Evolutionary conservation across 2,113 vertebrate species (phyloP), one percentile per base, ranked within the genome.

Genomic region (Siniperca knerii): DNA sequence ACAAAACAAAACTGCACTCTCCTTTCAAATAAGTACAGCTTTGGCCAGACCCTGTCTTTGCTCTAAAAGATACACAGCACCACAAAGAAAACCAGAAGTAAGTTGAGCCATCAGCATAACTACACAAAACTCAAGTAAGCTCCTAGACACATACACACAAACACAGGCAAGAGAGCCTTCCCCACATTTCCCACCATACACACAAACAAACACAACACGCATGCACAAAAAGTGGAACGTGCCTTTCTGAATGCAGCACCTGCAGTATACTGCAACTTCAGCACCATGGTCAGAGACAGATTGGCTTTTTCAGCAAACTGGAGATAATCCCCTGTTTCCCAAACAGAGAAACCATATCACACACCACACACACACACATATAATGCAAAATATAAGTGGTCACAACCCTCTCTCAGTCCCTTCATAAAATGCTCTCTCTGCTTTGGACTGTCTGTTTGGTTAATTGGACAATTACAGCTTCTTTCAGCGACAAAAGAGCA

Each of bases 301-400:
- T 89, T 84, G 76, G 85, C 87, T 89, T 90, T 91, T 93, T 94
- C 91, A 94, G 91, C 91, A 93, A 90, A 89, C 70, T 74, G 72
- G 54, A 92, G 91, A 92, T 82, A 84, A 91, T 92, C 90, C 84
- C 79, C 79, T 25, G 52, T 71, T 91, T 76, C 71, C 73, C 83
- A 83, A 87, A 89, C 11, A 7, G 68, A 81, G 61, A 81, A 68
- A 68, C 74, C 58, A 77, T 60, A 72, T 60, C 35, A 52, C 79
- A 66, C 42, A n/a, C 65, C 35, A 75, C 2, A 33, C 18, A 70
- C 23, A 71, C 37, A 37, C 35, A 69, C 23, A 66, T 23, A 82
- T 16, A 69, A 75, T 72, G 65, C 64, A 55, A 80, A 81, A 29
- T 68, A 4, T 23, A 81, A 70, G 46, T 73, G 52, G 48, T 57